Base-by-base conservation (phyloP, 2,113 vertebrate species). In the Takifugu bimaculatus region DNA sequence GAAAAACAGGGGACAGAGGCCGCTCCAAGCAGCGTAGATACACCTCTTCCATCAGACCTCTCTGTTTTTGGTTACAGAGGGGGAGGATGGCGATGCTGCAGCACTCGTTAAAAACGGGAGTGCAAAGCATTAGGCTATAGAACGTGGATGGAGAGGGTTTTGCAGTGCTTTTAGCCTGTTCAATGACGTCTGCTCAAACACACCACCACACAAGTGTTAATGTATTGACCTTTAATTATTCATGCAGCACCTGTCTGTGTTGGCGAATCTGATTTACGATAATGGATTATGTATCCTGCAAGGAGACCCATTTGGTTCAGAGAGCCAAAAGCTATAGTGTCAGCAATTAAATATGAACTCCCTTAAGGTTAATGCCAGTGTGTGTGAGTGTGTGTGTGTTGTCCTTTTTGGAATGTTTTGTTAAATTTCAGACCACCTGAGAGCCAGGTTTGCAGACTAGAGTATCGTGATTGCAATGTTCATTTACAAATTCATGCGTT, bases 201-300 rank as follows among this genome's bases (percentile, higher is more conserved):
- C 84, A 78, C 80, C 71, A 78, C 80, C 63, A 66, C 82, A 75
- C 73, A 74, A 82, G 79, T 72, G 77, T 74, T 90, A 89, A 88
- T 90, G 88, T 78, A 83, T 72, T 80, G 71, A 81, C 85, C 86
- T 87, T 91, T 89, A 89, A 90, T 90, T 89, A 91, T 91, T 91
- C 88, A 90, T 90, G 84, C 87, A 72, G 85, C 85, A 89, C 87
- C 86, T 91, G 84, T 87, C 88, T 83, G 76, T 82, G 84, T 83
- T 72, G 79, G 75, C 27, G 69, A 83, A 68, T 88, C 83, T 89
- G 86, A 90, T 88, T 89, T 91, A 90, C 89, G 86, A 84, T 90
- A 90, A 90, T 89, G 88, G 86, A 85, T 90, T 74, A 87, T 89
- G 82, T 80, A 85, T 77, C 84, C 84, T 69, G 79, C 79, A 83